Evolutionary conservation across 2,888 invertebrate genomes (phyloP), one percentile per base, ranked within the genome.

Genomic region (Caenorhabditis becei): DNA sequence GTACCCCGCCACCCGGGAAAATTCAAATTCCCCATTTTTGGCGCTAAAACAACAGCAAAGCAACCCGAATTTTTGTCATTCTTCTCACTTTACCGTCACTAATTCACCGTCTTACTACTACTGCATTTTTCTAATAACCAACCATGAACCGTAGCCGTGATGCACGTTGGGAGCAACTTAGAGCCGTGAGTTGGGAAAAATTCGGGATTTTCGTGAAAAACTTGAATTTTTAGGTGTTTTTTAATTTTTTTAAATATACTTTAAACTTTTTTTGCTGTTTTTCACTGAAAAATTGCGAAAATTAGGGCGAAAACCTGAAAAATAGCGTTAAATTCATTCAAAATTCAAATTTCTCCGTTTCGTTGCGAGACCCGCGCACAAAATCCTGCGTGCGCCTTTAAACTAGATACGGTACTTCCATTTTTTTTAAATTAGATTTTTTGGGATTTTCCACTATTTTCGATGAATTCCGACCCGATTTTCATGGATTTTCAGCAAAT

Each of bases 91-190:
- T 14, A 10, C 41, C 41, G n/a, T n/a, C n/a, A 41, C 16, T 41
- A 14, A 41, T 41, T 41, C 41, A 41, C 41, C 41, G 32, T n/a
- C 32, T 16, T 14, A 41, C 41, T 41, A 41, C 24, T 51, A 51
- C 32, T 58, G 11, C 28, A 56, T 10, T 35, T 20, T 11, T 18
- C 37, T 32, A 4, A 56, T n/a, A 11, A 63, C 56, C 44, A 54
- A 65, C 61, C 24, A 74, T 66, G 59, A 66, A 59, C n/a, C 37
- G 49, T 18, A 18, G 26, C 26, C 41, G 18, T 20, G 72, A 62
- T 23, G 24, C 56, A 49, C 74, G 74, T 47, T 66, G 49, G 65
- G 65, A 70, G 26, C 71, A 78, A 61, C 61, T 78, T 53, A 65
- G 78, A 35, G 65, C 71, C 37, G 78, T 78, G 23, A 78, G 78